These are phyloP conservation scores for Chaetophractus vellerosus DNA, from an alignment of 2,797 vertebrate species.

Conservation along the genomic window DNA sequence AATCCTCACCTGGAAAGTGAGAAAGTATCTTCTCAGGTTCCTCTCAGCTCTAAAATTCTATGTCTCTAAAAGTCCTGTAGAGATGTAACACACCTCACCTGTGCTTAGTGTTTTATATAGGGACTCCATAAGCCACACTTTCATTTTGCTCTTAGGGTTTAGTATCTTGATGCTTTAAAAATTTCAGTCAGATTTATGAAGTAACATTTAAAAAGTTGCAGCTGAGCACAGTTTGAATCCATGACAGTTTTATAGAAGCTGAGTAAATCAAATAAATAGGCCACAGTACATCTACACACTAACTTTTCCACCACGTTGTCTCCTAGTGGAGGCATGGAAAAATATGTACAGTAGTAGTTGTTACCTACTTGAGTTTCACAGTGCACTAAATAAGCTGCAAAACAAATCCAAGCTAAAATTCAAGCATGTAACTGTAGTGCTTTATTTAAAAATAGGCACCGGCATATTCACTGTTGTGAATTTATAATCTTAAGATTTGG, in stretches of 20 bases:
- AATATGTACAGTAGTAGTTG: background rate
- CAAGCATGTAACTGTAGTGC: background rate
- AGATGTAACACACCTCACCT: background rate
- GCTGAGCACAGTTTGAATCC: background rate
- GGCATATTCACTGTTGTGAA: background rate
- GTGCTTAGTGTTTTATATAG: background rate
- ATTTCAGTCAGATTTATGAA: constrained; percentile 33
- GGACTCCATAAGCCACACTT: background rate
- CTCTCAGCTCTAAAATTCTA: constrained; percentile 13
- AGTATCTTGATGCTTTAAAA: background rate
- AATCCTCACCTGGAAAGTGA: background rate
- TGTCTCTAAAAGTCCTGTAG: background rate
- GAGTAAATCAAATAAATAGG: background rate
- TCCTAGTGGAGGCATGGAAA: background rate
- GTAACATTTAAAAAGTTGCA: background rate
- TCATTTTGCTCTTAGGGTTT: background rate
- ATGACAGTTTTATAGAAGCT: background rate
- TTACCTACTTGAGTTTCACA: constrained; percentile 34
- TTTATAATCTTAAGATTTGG: constrained; percentile 48
- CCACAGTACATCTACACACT: background rate
- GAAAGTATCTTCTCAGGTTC: background rate
- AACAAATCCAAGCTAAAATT: constrained; percentile 56
- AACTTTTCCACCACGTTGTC: background rate
- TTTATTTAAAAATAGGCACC: constrained; percentile 57
- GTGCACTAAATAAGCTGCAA: constrained; percentile 4